A percentile compares a stretch with the other conserved stretches of the same genome.
Conservation (phyloP, 2,113 vertebrate species). For the Archocentrus centrarchus region DNA sequence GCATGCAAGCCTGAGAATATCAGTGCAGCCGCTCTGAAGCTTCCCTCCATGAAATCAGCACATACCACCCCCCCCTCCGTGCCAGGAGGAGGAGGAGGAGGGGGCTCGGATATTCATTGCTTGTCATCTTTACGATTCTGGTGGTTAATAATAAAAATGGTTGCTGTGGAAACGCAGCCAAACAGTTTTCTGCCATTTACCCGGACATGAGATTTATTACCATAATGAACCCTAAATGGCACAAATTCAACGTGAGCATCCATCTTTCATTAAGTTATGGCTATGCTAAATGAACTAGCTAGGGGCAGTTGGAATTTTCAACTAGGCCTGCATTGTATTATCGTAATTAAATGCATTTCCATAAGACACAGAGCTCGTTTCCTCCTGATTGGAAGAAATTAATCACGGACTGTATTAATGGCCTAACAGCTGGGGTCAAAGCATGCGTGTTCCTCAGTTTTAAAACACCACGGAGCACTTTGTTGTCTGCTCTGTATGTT, state of each 20-base stretch:
- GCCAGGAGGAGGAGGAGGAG: too few species aligned
- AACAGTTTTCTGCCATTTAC: slow-evolving; percentile 52
- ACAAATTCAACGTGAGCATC: slow-evolving; percentile 66
- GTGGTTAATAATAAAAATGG: slow-evolving; percentile 27
- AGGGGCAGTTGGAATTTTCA: slow-evolving; percentile 40
- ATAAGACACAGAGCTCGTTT: slow-evolving; percentile 33
- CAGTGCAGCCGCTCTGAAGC: neutral
- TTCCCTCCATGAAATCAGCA: slow-evolving; percentile 19
- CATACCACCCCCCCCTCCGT: too few species aligned
- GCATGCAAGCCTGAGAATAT: slow-evolving; percentile 28
- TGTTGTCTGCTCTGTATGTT: neutral
- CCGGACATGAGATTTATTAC: slow-evolving; percentile 54
- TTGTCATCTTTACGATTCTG: slow-evolving; percentile 26
- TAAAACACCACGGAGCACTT: neutral
- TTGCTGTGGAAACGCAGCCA: slow-evolving; percentile 44
- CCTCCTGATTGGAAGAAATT: slow-evolving; percentile 39
- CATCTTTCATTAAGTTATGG: slow-evolving; percentile 63
- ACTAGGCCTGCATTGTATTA: slow-evolving; percentile 44
- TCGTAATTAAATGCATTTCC: slow-evolving; percentile 67
- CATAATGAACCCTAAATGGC: slow-evolving; percentile 65
- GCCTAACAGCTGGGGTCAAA: slow-evolving; percentile 34
- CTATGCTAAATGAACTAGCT: slow-evolving; percentile 58
- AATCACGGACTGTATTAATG: slow-evolving; percentile 44
- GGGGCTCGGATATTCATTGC: slow-evolving; percentile 20
- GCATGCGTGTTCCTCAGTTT: neutral